Conservation (phyloP, 1,140 invertebrate species). For the Bombus impatiens region DNA sequence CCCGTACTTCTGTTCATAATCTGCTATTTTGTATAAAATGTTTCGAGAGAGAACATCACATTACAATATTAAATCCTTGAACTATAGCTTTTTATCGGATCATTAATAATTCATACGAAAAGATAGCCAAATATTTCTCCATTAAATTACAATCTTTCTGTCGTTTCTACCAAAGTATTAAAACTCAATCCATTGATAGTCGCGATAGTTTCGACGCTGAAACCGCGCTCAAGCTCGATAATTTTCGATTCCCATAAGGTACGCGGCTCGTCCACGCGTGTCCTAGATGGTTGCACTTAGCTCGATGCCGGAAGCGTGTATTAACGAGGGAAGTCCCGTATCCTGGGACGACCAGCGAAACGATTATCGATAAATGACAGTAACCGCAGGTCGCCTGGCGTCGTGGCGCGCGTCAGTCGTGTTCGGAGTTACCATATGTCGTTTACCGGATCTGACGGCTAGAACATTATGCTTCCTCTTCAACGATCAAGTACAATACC, state of each 20-base stretch:
- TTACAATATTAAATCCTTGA: background rate
- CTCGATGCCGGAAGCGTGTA: conserved; percentile 60
- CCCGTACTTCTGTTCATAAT: too few species aligned
- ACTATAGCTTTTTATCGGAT: background rate
- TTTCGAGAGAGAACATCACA: too few species aligned
- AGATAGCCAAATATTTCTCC: background rate
- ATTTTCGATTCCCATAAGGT: conserved; percentile 14
- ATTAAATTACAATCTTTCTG: background rate
- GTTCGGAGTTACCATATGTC: conserved; percentile 63
- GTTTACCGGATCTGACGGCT: conserved; percentile 24
- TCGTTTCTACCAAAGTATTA: background rate
- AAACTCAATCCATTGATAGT: too few species aligned
- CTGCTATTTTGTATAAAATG: too few species aligned
- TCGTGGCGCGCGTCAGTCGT: conserved; percentile 59
- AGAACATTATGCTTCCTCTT: background rate
- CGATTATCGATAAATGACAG: conserved; percentile 72
- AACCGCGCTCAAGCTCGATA: conserved; percentile 2
- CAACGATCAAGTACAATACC: background rate
- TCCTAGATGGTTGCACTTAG: conserved; percentile 43
- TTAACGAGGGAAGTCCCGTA: conserved; percentile 50
- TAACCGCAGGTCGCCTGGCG: conserved; percentile 74
- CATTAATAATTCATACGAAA: background rate
- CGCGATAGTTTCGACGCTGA: background rate
- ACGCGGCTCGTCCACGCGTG: conserved; percentile 4
- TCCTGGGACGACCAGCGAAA: conserved; percentile 53